Percentiles rank a stretch among this genome's conserved stretches.
phyloP scores from a whole-genome alignment of 2,888 invertebrate genomes.

The Tromatobia lineatoria region DNA sequence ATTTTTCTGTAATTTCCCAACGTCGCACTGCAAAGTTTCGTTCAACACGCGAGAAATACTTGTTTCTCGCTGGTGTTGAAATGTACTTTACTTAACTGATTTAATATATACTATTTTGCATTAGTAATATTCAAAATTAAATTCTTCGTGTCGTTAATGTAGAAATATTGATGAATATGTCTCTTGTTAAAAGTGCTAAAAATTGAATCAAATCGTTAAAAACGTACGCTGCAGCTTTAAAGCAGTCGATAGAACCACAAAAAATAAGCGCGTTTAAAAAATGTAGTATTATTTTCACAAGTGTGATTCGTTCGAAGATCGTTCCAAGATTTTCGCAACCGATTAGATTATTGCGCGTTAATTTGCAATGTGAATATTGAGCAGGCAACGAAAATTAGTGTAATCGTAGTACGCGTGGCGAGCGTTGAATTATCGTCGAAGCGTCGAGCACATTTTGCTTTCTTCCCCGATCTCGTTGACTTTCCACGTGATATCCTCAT shows the following conservation, averaged over 20 bases:
- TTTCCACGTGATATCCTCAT: constrained; percentile 5
- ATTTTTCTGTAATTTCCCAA: too few relatives aligned
- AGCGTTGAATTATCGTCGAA: constrained; percentile 20
- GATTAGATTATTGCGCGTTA: neutral
- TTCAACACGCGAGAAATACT: too few relatives aligned
- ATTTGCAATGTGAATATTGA: neutral
- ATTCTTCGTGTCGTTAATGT: too few relatives aligned
- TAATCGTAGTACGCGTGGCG: neutral
- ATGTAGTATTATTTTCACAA: neutral
- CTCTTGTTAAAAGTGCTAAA: too few relatives aligned
- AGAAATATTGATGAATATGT: too few relatives aligned
- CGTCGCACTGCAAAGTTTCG: too few relatives aligned
- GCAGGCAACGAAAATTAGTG: constrained; percentile 9
- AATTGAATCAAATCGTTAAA: neutral
- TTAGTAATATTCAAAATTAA: too few relatives aligned
- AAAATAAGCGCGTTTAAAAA: neutral
- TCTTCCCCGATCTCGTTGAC: constrained; percentile 19
- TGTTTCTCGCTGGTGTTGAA: too few relatives aligned
- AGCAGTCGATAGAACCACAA: neutral
- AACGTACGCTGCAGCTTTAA: too few relatives aligned
- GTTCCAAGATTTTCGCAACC: neutral
- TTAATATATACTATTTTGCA: too few relatives aligned
- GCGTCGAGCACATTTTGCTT: constrained; percentile 11
- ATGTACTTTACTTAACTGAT: too few relatives aligned
- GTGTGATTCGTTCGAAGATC: neutral